Evolutionary conservation across 1,140 invertebrate species (phyloP).

Genomic region (Atopsyche davidsoni): DNA sequence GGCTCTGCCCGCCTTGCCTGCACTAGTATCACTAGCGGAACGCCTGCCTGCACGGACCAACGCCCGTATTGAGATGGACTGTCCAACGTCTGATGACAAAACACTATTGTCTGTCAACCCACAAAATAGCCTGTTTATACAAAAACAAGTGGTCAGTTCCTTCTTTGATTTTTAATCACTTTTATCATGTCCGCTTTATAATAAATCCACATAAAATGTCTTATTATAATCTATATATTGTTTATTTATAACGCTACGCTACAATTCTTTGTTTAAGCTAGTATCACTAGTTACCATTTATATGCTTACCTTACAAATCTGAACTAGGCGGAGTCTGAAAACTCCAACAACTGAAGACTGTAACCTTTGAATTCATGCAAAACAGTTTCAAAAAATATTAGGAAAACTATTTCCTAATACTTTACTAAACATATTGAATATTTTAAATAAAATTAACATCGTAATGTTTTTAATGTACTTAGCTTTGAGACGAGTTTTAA

Average conservation of each 20-base stretch:
- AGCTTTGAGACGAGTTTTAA: no score
- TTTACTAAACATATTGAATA: no score
- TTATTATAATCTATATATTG: not conserved
- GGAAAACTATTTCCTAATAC: no score
- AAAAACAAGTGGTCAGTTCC: slow-evolving; percentile 27
- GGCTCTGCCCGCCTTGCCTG: slow-evolving; percentile 10
- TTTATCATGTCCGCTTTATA: not conserved
- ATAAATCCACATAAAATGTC: not conserved
- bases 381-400: no score
- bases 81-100: slow-evolving; percentile 9
- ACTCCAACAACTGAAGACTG: no score
- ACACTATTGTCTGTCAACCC: slow-evolving; percentile 18
- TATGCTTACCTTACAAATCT: no score
- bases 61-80: slow-evolving; percentile 19
- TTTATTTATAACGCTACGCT: not conserved
- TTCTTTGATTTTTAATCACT: not conserved
- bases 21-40: slow-evolving; percentile 12
- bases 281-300: no score
- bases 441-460: no score
- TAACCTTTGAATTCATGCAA: no score
- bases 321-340: no score
- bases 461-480: no score
- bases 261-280: no score
- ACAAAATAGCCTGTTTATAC: slow-evolving; percentile 20
- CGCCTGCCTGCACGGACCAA: slow-evolving; percentile 5